phyloP scores from a whole-genome alignment of 2,113 vertebrate species.

The Neolamprologus hecqui region DNA sequence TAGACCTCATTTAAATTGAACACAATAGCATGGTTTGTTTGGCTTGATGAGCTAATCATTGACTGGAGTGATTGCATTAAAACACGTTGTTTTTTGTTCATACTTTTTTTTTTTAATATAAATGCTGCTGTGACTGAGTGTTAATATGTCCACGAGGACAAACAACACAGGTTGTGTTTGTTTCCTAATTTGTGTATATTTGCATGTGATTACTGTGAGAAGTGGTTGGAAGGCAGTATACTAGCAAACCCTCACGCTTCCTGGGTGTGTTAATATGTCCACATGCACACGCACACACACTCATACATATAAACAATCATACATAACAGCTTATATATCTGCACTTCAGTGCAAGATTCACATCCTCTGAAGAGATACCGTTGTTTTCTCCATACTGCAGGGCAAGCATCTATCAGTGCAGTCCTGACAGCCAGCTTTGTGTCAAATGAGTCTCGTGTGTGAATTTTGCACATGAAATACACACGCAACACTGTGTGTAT shows the following conservation, averaged over 20 bases:
- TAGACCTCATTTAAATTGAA: neutral
- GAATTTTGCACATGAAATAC: neutral
- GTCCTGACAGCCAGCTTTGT: slow-evolving; percentile 35
- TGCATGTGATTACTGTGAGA: neutral
- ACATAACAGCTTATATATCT: neutral
- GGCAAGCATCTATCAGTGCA: slow-evolving; percentile 29
- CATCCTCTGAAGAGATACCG: neutral
- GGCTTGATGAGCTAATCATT: neutral
- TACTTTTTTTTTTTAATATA: too few species aligned
- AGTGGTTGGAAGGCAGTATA: neutral
- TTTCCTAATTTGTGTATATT: neutral
- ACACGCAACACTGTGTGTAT: neutral
- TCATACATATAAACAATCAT: neutral
- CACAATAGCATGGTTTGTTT: neutral
- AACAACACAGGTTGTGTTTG: neutral
- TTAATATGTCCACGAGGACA: neutral
- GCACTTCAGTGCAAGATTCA: neutral
- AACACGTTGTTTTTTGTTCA: neutral
- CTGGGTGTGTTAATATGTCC: neutral
- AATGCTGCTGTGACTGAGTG: neutral
- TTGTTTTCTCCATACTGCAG: neutral
- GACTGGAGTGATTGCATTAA: neutral
- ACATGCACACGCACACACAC: neutral
- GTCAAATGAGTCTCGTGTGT: slow-evolving; percentile 19
- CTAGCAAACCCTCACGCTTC: neutral